These are phyloP conservation scores for Gymnothorax javanicus DNA, from an alignment of 2,797 vertebrate species.

Conservation along the genomic window DNA sequence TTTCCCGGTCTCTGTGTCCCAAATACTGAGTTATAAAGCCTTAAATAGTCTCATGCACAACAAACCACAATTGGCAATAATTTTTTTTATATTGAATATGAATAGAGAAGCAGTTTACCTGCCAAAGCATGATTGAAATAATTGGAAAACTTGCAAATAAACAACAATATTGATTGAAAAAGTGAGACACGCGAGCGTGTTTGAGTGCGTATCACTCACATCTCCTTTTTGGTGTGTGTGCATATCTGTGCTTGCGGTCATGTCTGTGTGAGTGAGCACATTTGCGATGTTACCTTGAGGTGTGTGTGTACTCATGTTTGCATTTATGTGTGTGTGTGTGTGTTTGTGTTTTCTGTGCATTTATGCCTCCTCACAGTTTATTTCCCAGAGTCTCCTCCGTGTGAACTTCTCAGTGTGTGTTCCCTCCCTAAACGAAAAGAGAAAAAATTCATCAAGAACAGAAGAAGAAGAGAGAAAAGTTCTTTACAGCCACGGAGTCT, in stretches of 20 bases:
- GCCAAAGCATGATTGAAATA: no score
- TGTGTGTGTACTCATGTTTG: constrained; percentile 19
- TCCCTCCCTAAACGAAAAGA: constrained; percentile 41
- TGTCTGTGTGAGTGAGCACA: constrained; percentile 37
- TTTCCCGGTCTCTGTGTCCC: no score
- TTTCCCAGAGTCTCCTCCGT: constrained; percentile 12
- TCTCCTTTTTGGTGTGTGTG: constrained; percentile 22
- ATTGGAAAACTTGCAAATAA: no score
- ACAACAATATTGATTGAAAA: no score
- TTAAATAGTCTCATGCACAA: no score
- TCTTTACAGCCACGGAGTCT: constrained; percentile 73
- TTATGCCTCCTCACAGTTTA: background rate
- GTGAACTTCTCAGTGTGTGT: constrained; percentile 37
- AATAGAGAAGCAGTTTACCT: no score
- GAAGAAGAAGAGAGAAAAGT: constrained; percentile 52
- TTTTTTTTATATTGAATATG: no score
- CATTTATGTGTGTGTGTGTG: constrained; percentile 38
- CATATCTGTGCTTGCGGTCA: constrained; percentile 25
- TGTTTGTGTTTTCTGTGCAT: background rate
- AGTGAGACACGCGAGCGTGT: no score
- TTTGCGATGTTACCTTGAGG: constrained; percentile 21
- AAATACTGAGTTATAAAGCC: no score
- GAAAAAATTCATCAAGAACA: constrained; percentile 45
- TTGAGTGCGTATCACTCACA: no score
- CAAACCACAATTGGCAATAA: no score